Evolutionary conservation across 2,113 vertebrate species (phyloP), one percentile per base, ranked within the genome.

Genomic region (Labeo catla): DNA sequence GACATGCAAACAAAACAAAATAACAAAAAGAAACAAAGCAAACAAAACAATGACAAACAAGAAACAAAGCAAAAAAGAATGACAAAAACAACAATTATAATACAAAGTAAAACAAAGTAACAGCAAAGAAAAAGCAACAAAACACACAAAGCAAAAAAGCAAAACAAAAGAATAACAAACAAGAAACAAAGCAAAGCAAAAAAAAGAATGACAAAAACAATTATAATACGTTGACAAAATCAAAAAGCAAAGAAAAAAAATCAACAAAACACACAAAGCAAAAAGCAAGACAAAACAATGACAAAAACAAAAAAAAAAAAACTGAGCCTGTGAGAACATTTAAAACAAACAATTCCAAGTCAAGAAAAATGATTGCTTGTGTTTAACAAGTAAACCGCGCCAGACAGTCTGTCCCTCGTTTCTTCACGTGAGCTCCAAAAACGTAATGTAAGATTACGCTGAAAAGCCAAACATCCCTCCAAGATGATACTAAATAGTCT

Each of bases 401-500:
- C 77, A 80, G 77, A 45, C 21, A n/a, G 77, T 63, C 77, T 80
- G 77, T 8, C 57, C 11, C 19, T 21, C 12, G 15, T 68, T 63
- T 82, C 23, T 82, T 82, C n/a, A 50, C 4, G 9, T 34, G 47
- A 28, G 2, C 61, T 82, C 78, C 23, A 68, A 28, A n/a, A 34
- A 43, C 36, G 78, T 74, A 81, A 39, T 45, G 47, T 47, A 57
- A 68, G 21, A 79, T 54, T 39, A 6, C 13, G 50, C 23, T 65
- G 39, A 57, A 73, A 76, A 77, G 57, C 65, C 84, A 70, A 79
- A 79, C 19, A 19, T 39, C 57, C 34, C 83, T 49, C 49, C 13
- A n/a, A 10, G 73, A 28, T 23, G 47, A 21, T 39, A 23, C 61
- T 21, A 66, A 34, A 36, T 8, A 12, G 76, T 57, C 21, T 70